A percentile compares a stretch with the other conserved stretches of the same genome.
phyloP scores from a whole-genome alignment of 2,888 invertebrate species.

The Barypeithes pellucidus region DNA sequence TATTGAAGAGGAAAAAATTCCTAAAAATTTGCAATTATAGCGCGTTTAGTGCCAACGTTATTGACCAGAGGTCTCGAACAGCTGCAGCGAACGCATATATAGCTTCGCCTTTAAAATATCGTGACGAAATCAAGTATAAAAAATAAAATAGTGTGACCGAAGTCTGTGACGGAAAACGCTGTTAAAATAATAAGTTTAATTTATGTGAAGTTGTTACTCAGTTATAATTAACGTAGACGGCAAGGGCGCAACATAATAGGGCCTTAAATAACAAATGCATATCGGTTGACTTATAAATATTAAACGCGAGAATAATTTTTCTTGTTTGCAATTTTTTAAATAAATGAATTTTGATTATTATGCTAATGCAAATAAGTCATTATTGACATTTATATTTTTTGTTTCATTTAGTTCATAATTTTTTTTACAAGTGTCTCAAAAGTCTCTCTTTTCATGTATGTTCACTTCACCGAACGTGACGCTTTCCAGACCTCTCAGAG shows the following conservation, averaged over 20 bases:
- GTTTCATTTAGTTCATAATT: too few species aligned
- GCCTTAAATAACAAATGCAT: conserved; percentile 24
- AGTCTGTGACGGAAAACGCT: conserved; percentile 11
- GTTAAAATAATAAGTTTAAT: conserved; percentile 31
- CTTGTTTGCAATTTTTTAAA: neutral
- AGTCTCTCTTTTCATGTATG: too few species aligned
- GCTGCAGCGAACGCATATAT: conserved; percentile 3
- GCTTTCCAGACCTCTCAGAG: too few species aligned
- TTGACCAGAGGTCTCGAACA: neutral
- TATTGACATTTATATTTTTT: too few species aligned
- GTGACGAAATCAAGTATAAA: conserved; percentile 27
- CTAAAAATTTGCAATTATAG: too few species aligned
- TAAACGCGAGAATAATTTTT: neutral
- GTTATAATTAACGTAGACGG: conserved; percentile 22
- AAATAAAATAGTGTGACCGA: conserved; percentile 24
- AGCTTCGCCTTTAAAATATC: conserved; percentile 5
- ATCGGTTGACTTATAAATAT: conserved; percentile 14
- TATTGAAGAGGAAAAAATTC: too few species aligned
- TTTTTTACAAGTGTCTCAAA: too few species aligned
- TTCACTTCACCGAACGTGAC: too few species aligned
- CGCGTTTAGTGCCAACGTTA: neutral
- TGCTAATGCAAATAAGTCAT: too few species aligned
- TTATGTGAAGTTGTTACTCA: conserved; percentile 34
- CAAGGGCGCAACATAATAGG: conserved; percentile 22
- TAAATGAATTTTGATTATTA: neutral